Conservation (phyloP, 2,797 vertebrate species). For the Myotis daubentonii region DNA sequence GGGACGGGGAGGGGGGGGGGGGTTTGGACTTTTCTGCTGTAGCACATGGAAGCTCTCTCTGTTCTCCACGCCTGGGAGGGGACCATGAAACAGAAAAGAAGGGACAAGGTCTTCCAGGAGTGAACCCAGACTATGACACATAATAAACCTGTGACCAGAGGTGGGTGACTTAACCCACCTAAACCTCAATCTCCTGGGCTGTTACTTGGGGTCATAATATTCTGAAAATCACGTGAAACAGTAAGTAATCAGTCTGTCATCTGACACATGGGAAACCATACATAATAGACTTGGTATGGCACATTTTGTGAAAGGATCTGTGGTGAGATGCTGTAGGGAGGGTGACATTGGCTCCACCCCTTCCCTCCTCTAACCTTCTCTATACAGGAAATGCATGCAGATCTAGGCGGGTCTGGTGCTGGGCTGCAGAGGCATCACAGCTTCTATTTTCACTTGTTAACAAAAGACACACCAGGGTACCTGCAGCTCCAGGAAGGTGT, state of each 20-base stretch:
- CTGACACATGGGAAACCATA: neutral
- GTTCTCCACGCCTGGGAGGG: neutral
- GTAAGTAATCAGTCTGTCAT: neutral
- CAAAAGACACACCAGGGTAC: neutral
- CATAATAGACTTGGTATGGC: neutral
- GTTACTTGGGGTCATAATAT: neutral
- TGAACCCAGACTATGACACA: neutral
- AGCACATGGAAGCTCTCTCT: neutral
- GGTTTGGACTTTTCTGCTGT: neutral
- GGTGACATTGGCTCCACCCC: neutral
- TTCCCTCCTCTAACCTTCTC: neutral
- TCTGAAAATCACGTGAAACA: constrained; percentile 13
- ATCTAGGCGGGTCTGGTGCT: neutral
- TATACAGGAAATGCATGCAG: neutral
- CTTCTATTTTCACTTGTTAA: neutral
- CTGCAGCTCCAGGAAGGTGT: neutral
- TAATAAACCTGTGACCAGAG: neutral
- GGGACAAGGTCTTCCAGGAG: neutral
- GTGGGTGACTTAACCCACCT: neutral
- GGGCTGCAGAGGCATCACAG: neutral
- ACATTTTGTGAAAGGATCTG: neutral
- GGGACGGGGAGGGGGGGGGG: neutral
- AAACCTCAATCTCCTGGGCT: neutral
- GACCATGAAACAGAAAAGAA: neutral
- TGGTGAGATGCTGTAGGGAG: neutral